Conservation (phyloP, 2,888 invertebrate genomes). For the Helobdella robusta region DNA sequence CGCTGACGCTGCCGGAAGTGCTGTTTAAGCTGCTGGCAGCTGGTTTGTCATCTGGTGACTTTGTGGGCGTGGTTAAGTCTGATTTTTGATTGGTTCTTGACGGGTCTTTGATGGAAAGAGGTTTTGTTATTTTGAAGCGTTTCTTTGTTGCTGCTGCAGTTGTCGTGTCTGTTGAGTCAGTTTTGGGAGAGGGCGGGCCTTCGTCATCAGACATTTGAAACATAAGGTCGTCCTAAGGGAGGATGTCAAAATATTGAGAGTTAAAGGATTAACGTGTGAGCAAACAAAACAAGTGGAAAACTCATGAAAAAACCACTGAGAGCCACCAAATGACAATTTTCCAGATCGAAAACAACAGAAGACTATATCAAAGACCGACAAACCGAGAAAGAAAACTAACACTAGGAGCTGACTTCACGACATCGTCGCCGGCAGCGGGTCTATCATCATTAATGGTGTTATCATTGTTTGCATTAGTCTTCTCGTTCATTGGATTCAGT, state of each 20-base stretch:
- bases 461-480: too few relatives aligned
- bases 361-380: background rate
- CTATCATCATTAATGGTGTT: background rate
- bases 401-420: background rate
- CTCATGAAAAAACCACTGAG: background rate
- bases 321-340: background rate
- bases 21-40: conserved; percentile 7
- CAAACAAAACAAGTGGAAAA: background rate
- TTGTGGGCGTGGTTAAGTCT: background rate
- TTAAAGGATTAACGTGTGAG: background rate
- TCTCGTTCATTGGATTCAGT: background rate
- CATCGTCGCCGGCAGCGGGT: background rate
- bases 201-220: conserved; percentile 19
- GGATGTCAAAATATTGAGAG: background rate
- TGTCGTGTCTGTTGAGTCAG: background rate
- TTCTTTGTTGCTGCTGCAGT: background rate
- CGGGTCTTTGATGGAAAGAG: background rate
- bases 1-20: conserved; percentile 6
- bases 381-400: background rate
- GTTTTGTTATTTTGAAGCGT: background rate
- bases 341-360: background rate
- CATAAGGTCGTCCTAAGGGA: conserved; percentile 21
- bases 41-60: too few relatives aligned
- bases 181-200: background rate
- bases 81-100: background rate